phyloP scores from a whole-genome alignment of 2,888 invertebrate species.

The Sinohyriopsis cumingii region DNA sequence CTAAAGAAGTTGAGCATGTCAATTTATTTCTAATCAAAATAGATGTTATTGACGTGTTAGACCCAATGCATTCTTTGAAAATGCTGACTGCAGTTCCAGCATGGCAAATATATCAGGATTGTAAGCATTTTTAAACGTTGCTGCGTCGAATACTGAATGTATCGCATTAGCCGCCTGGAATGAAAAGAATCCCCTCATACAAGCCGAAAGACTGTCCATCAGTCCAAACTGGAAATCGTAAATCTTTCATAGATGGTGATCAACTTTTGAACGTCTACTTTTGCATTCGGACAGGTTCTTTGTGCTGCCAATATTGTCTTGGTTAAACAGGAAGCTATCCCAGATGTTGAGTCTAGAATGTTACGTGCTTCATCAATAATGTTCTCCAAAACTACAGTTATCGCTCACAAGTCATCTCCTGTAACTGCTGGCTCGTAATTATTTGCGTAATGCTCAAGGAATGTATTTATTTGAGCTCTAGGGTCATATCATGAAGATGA shows the following conservation, averaged over 20 bases:
- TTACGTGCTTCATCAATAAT: conserved; percentile 4
- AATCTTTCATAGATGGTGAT: conserved; percentile 1
- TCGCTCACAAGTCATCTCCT: background rate
- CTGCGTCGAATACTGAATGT: background rate
- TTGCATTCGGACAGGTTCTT: background rate
- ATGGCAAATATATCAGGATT: too few relatives aligned
- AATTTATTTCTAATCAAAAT: too few relatives aligned
- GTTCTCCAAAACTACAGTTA: background rate
- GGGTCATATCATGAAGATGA: too few relatives aligned
- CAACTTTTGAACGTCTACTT: conserved; percentile 2
- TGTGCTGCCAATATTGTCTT: background rate
- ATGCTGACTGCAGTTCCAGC: too few relatives aligned
- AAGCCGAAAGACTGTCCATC: background rate
- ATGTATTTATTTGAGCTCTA: background rate
- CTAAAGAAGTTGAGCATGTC: too few relatives aligned
- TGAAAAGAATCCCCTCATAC: background rate
- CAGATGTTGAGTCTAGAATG: background rate
- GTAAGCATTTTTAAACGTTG: background rate
- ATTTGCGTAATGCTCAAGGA: background rate
- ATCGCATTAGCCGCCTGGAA: background rate
- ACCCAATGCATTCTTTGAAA: too few relatives aligned
- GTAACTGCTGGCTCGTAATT: background rate
- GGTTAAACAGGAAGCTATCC: background rate
- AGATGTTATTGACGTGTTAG: too few relatives aligned
- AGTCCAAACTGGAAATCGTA: conserved; percentile 5